Evolutionary conservation across 2,797 vertebrate species (phyloP).

Genomic region (Notolabrus celidotus): DNA sequence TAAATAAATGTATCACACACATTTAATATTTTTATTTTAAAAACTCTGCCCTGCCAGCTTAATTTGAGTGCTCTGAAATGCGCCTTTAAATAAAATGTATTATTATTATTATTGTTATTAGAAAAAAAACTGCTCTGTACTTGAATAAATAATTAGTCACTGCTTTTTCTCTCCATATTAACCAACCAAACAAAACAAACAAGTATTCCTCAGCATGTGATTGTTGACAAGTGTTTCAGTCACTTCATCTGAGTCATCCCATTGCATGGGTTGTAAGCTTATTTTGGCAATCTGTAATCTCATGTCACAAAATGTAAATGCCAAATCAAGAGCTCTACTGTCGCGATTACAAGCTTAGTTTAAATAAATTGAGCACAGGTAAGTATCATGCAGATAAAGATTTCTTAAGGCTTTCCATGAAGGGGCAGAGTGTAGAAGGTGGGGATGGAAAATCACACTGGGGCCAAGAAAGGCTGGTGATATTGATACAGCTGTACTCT

Average conservation of each 20-base stretch:
- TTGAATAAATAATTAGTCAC: background rate
- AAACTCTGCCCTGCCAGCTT: no score
- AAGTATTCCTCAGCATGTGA: background rate
- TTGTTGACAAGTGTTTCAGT: slow-evolving; percentile 16
- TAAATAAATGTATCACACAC: no score
- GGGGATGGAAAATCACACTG: slow-evolving; percentile 27
- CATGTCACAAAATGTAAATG: background rate
- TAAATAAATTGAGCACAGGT: background rate
- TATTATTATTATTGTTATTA: no score
- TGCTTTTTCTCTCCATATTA: background rate
- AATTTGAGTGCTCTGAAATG: no score
- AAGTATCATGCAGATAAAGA: background rate
- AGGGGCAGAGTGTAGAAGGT: background rate
- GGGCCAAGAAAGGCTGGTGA: slow-evolving; percentile 46
- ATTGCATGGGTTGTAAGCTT: background rate
- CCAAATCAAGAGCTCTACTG: slow-evolving; percentile 5
- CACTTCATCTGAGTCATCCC: slow-evolving; percentile 35
- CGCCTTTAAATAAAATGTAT: no score
- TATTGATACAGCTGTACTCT: slow-evolving; percentile 70
- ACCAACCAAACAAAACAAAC: slow-evolving; percentile 8
- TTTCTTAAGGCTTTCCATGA: background rate
- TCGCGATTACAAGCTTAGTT: background rate
- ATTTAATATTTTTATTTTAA: no score
- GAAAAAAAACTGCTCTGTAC: no score
- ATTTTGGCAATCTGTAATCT: background rate